Evolutionary conservation across 2,113 vertebrate species (phyloP), one percentile per base, ranked within the genome.

Genomic region (Osmerus mordax): DNA sequence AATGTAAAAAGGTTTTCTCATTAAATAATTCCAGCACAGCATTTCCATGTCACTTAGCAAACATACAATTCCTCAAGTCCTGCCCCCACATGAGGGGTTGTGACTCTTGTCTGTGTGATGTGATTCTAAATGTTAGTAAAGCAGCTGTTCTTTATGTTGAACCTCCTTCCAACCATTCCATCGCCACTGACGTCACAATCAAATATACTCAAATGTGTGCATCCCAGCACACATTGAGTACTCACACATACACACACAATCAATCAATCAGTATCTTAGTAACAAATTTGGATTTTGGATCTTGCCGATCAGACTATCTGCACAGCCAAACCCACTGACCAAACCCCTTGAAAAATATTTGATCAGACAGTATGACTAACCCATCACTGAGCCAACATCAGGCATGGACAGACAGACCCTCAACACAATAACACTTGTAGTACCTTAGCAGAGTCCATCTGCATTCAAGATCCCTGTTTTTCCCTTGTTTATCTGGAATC

Each of bases 401-500:
- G 55, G 5, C 23, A 54, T 47, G 72, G 59, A 68, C 62, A 58
- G 74, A 80, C 58, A 82, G 73, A 84, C 81, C 70, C 74, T 36
- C 63, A 61, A 64, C 14, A 69, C 19, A 55, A 36, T 72, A 64
- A 55, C 53, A 32, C 25, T 29, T 55, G 53, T 64, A 32, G 28
- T 23, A 75, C 16, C 23, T 18, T 72, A 78, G 72, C 79, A 80
- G 21, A 79, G 83, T 78, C 70, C 62, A 79, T 75, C 61, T 78
- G 74, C 65, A 25, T 65, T 74, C 70, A 79, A 55, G 70, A 77
- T 69, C 69, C 66, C 60, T 7, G 56, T n/a, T 76, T 65, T 81
- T n/a, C 77, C 73, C 78, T 65, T 77, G 73, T 84, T 87, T 78
- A 78, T 41, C 52, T 88, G 84, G 84, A 89, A 86, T 84, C 79